Conservation (phyloP, 2,888 invertebrate species). For the Caenorhabditis zanzibari region DNA sequence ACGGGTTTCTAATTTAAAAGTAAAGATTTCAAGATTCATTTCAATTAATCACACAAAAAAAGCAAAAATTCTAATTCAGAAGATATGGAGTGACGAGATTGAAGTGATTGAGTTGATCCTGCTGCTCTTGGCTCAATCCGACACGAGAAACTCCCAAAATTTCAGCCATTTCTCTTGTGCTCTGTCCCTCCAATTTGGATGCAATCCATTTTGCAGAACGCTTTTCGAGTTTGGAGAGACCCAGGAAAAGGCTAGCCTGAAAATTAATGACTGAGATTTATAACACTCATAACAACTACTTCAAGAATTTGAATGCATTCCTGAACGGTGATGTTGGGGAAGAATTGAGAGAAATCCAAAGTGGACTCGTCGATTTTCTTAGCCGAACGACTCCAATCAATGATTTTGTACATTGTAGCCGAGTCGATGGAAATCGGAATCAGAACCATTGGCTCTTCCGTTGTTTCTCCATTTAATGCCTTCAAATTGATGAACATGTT, state of each 20-base stretch:
- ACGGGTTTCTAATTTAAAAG: slow-evolving; percentile 34
- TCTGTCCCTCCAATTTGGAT: slow-evolving; percentile 58
- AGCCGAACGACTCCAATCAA: slow-evolving; percentile 56
- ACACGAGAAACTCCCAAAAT: slow-evolving; percentile 43
- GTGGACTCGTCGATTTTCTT: slow-evolving; percentile 35
- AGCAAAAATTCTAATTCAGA: slow-evolving; percentile 6
- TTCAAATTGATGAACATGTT: slow-evolving; percentile 60
- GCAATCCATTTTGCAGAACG: slow-evolving; percentile 51
- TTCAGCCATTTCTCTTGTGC: slow-evolving; percentile 51
- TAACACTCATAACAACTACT: background rate
- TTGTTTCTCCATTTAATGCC: slow-evolving; percentile 7
- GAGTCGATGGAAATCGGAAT: slow-evolving; percentile 64
- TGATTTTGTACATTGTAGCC: slow-evolving; percentile 42
- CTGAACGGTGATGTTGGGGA: slow-evolving; percentile 26
- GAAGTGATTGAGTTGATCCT: slow-evolving; percentile 27
- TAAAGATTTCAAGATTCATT: slow-evolving; percentile 20
- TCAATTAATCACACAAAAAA: background rate
- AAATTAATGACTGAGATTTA: background rate
- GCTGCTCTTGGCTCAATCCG: slow-evolving; percentile 17
- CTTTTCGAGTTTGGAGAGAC: slow-evolving; percentile 30
- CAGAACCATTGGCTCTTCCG: slow-evolving; percentile 22
- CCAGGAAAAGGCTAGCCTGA: slow-evolving; percentile 62
- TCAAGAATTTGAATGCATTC: slow-evolving; percentile 59
- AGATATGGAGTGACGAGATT: slow-evolving; percentile 10
- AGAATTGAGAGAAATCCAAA: slow-evolving; percentile 31